Percentiles rank a stretch among this genome's conserved stretches.
Evolutionary conservation across 2,888 invertebrate genomes (phyloP).

Genomic region (Prostheceraeus crozeri): DNA sequence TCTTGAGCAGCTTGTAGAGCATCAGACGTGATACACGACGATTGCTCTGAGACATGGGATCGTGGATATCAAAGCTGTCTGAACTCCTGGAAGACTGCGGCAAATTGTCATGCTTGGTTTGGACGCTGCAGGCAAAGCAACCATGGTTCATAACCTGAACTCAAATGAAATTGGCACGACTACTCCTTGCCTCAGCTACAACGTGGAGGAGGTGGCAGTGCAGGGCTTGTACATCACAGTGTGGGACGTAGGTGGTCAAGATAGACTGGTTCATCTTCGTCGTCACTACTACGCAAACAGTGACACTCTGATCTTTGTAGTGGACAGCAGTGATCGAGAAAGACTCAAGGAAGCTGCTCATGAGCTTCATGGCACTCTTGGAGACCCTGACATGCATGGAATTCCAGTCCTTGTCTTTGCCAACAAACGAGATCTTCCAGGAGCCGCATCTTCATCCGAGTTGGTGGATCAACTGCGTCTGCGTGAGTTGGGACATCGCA

Average conservation of each 20-base stretch:
- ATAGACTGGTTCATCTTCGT: neutral
- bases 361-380: neutral
- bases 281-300: constrained; percentile 62
- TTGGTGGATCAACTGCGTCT: too few relatives aligned
- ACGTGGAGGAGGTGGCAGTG: constrained; percentile 86
- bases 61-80: neutral
- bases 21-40: too few relatives aligned
- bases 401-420: neutral
- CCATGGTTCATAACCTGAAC: constrained; percentile 98
- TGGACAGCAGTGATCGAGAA: neutral
- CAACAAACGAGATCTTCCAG: constrained; percentile 84
- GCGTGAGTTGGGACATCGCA: too few relatives aligned
- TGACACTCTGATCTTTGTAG: constrained; percentile 59
- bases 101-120: constrained; percentile 98
- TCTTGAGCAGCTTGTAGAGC: too few relatives aligned
- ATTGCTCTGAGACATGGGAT: too few relatives aligned
- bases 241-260: constrained; percentile 59
- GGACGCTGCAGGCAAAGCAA: constrained; percentile 99
- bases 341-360: neutral
- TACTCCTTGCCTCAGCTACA: constrained; percentile 95
- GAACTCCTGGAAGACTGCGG: too few relatives aligned
- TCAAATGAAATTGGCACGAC: constrained; percentile 99
- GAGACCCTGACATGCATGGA: neutral
- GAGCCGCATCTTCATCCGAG: too few relatives aligned
- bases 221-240: constrained; percentile 98